These are phyloP conservation scores for Rhynchophorus ferrugineus DNA, from an alignment of 1,140 invertebrate species.

Conservation along the genomic window DNA sequence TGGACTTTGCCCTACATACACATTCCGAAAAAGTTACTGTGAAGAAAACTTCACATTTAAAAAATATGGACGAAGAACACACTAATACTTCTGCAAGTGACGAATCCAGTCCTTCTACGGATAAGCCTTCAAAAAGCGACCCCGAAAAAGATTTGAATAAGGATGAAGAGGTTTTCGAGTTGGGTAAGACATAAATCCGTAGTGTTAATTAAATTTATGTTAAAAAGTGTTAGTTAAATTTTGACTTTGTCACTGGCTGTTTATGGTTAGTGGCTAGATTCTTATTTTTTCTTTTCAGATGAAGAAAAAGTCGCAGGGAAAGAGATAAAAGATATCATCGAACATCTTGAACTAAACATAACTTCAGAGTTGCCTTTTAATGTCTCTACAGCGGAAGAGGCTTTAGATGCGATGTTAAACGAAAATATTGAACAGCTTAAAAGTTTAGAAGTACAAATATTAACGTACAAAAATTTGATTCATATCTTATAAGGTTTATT, in stretches of 20 bases:
- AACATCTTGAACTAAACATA: slow-evolving; percentile 41
- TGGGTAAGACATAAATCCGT: slow-evolving; percentile 13
- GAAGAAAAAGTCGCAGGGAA: slow-evolving; percentile 50
- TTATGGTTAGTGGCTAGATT: no score
- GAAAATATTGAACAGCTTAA: slow-evolving; percentile 34
- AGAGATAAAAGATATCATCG: slow-evolving; percentile 44
- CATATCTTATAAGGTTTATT: not conserved
- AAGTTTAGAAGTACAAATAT: slow-evolving; percentile 26
- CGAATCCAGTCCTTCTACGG: slow-evolving; percentile 50
- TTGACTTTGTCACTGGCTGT: no score
- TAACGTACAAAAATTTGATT: slow-evolving; percentile 20
- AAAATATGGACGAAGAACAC: slow-evolving; percentile 39
- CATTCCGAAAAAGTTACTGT: slow-evolving; percentile 40
- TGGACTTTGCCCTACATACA: slow-evolving; percentile 53
- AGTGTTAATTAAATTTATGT: not conserved
- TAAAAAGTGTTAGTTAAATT: no score
- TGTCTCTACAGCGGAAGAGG: slow-evolving; percentile 42
- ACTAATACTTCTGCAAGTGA: slow-evolving; percentile 47
- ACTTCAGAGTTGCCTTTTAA: slow-evolving; percentile 41
- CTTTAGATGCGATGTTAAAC: slow-evolving; percentile 39
- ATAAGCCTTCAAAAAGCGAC: slow-evolving; percentile 37
- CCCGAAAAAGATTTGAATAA: not conserved
- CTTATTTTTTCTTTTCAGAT: slow-evolving; percentile 46
- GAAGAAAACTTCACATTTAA: slow-evolving; percentile 35
- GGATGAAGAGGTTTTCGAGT: slow-evolving; percentile 34